Percentiles rank a stretch among this genome's conserved stretches.
Conservation (phyloP, 2,888 invertebrate genomes). For the Hydrotaea cyrtoneurina region DNA sequence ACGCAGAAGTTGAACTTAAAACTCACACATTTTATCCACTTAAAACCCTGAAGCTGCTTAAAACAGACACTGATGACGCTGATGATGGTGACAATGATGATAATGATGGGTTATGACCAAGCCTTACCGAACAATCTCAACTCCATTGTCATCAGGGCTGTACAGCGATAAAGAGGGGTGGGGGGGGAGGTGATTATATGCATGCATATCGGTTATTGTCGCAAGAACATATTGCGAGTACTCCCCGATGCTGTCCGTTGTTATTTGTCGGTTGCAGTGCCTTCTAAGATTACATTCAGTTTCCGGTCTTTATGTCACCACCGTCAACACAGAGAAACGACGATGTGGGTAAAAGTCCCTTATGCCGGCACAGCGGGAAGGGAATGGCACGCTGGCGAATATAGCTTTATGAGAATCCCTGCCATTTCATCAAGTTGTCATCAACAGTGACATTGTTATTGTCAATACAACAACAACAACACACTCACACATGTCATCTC, state of each 20-base stretch:
- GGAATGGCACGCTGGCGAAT: not conserved
- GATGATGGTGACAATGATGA: slow-evolving; percentile 1
- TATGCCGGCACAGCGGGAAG: not conserved
- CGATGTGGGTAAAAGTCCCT: slow-evolving; percentile 20
- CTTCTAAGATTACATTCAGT: slow-evolving; percentile 63
- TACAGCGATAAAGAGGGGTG: not conserved
- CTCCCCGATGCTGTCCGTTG: not conserved
- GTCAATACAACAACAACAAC: not conserved
- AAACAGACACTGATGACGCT: not conserved
- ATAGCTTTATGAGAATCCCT: not conserved
- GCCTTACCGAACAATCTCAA: slow-evolving; percentile 4
- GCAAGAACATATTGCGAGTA: not conserved
- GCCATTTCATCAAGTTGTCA: slow-evolving; percentile 13
- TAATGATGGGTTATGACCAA: slow-evolving; percentile 38
- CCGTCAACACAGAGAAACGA: not conserved
- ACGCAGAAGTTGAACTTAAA: slow-evolving; percentile 9
- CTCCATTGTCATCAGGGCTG: not conserved
- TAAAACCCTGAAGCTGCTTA: slow-evolving; percentile 10
- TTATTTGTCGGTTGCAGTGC: slow-evolving; percentile 42
- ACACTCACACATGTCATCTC: not conserved
- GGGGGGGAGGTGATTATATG: not conserved
- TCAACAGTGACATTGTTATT: slow-evolving; percentile 9
- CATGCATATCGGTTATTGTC: slow-evolving; percentile 22
- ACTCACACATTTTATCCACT: slow-evolving; percentile 33
- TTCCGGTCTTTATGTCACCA: slow-evolving; percentile 51